Conservation (phyloP, 2,113 vertebrate genomes). For the Aramus guarauna region DNA sequence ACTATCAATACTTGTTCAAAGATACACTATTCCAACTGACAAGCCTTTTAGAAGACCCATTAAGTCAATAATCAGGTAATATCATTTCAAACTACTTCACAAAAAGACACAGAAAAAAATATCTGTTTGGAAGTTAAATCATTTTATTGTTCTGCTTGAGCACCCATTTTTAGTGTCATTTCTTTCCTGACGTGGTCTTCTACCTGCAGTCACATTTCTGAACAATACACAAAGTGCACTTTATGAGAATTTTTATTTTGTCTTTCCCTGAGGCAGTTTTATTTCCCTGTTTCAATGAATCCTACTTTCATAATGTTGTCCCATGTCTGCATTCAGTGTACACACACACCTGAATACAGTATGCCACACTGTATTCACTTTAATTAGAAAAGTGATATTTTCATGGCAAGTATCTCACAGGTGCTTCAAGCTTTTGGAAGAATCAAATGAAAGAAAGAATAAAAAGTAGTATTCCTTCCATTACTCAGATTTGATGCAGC, state of each 20-base stretch:
- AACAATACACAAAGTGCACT: neutral
- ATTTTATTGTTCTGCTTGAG: neutral
- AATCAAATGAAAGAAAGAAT: neutral
- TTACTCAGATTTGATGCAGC: neutral
- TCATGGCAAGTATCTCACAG: neutral
- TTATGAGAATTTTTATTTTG: neutral
- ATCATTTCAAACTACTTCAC: neutral
- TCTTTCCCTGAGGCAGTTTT: neutral
- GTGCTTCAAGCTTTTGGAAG: neutral
- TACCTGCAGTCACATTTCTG: neutral
- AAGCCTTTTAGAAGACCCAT: neutral
- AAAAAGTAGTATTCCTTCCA: neutral
- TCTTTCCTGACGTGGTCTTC: neutral
- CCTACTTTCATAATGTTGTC: neutral
- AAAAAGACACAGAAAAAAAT: neutral
- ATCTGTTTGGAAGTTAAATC: neutral
- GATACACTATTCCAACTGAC: neutral
- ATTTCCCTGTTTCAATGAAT: neutral
- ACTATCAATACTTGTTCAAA: neutral
- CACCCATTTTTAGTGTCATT: neutral
- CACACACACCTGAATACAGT: neutral
- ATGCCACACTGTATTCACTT: neutral
- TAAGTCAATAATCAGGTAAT: neutral
- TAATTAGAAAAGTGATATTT: neutral
- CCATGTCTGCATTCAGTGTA: neutral